Percentiles rank a stretch among this genome's conserved stretches.
These are phyloP conservation scores for Ibidorhyncha struthersii DNA, from an alignment of 2,113 vertebrate genomes.

Conservation along the genomic window DNA sequence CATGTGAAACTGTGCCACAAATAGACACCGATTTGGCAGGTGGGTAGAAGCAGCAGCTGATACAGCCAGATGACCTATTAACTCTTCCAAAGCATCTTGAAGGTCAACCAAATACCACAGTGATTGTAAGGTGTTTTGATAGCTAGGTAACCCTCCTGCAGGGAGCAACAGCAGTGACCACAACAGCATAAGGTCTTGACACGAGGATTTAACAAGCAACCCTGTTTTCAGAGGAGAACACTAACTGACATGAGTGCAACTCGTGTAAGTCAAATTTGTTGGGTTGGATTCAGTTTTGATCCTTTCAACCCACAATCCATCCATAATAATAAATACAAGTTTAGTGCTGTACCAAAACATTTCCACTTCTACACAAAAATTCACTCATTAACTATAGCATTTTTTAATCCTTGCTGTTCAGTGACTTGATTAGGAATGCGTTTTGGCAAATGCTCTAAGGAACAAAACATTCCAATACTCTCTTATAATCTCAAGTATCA, in stretches of 20 bases:
- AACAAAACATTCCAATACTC: background rate
- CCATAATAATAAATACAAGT: background rate
- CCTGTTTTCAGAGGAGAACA: background rate
- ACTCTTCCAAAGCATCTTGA: background rate
- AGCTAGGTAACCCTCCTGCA: background rate
- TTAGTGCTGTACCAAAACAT: background rate
- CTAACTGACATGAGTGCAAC: background rate
- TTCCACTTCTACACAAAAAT: background rate
- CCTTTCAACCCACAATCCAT: background rate
- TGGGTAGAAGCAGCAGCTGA: background rate
- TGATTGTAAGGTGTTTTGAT: background rate
- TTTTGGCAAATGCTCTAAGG: background rate
- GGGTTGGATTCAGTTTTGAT: background rate
- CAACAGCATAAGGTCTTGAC: background rate
- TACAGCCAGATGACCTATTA: background rate
- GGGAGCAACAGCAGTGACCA: background rate
- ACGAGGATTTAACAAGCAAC: background rate
- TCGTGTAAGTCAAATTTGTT: background rate
- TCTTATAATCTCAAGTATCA: background rate
- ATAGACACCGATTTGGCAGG: background rate
- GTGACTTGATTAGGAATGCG: background rate
- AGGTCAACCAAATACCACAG: background rate
- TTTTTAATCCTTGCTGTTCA: background rate
- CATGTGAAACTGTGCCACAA: background rate
- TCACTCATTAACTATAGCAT: background rate